Conservation (phyloP, 2,797 vertebrate species). For the Acropternis orthonyx region DNA sequence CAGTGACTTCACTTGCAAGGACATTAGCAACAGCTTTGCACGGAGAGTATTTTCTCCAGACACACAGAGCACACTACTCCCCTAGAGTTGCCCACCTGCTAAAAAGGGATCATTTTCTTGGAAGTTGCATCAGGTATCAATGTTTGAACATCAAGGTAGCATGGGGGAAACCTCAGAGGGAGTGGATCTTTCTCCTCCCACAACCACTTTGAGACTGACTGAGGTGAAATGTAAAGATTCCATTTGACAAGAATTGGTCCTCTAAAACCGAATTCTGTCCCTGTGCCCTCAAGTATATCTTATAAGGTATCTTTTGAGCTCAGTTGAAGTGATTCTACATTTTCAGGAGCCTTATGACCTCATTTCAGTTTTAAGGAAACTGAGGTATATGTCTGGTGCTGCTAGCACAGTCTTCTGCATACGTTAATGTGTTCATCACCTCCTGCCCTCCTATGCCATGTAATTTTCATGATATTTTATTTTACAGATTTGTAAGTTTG, state of each 20-base stretch:
- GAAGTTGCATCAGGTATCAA: background rate
- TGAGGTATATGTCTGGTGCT: background rate
- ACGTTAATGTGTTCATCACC: accelerated
- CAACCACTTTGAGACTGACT: background rate
- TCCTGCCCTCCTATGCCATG: background rate
- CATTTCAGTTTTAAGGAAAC: background rate
- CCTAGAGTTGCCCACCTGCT: background rate
- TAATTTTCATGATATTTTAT: background rate
- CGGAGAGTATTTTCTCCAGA: background rate
- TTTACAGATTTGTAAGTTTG: background rate
- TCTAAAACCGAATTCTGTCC: background rate
- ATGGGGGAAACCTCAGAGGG: background rate
- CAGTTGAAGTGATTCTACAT: background rate
- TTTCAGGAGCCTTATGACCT: background rate
- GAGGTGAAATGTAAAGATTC: background rate
- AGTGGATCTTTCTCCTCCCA: background rate
- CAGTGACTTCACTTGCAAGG: background rate
- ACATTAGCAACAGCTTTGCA: background rate
- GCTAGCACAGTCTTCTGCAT: background rate
- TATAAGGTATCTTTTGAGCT: background rate
- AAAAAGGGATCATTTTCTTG: background rate
- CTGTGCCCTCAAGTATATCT: background rate
- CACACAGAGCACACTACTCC: background rate
- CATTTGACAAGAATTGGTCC: background rate
- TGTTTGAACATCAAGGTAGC: background rate